Base-by-base conservation (phyloP, 2,888 invertebrate species). In the Ischnus inquisitorius region DNA sequence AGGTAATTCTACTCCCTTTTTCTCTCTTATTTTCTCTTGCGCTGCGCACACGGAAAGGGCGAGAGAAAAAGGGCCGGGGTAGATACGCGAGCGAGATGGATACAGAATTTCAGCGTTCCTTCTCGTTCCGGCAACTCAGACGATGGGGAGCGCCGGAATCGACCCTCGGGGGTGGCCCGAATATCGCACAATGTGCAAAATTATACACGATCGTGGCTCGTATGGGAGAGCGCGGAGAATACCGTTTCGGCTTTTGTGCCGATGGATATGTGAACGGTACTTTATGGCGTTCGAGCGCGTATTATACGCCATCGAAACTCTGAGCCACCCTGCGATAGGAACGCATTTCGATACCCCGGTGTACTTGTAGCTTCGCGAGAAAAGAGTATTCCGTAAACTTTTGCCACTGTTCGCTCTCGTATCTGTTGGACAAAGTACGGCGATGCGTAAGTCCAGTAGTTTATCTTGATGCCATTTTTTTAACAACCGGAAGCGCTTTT, bases 121-220 rank as follows among this genome's bases (percentile, higher is more conserved):
- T 82, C 71, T 71, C 74, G 54, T 79, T 75, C 60, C 41, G 67
- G 62, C 60, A 10, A 51, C 79, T 57, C 79, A 41, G 34, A 67
- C 60, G 78, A 69, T 71, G 62, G 41, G 69, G 60, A 72, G 62
- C 19, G 10, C 54, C 67, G 16, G 57, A 74, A 76, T 79, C 43
- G 77, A 71, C 67, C 84, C 79, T 82, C 69, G 86, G 83, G 85
- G 85, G 85, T 82, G 83, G 83, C 22, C 72, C 72, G 68, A 67
- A 79, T 57, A 41, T 64, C 22, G 71, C 88, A 90, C 89, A 91
- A 89, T 90, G 89, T 89, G 89, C 89, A 88, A 91, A 91, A 91
- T 91, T 92, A 90, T 91, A 88, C 87, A 89, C 90, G 90, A 89
- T 90, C 87, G 34, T 62, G 43, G n/a, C 22, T 57, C n/a, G 67